Percentiles rank a stretch among this genome's conserved stretches.
phyloP scores from a whole-genome alignment of 2,888 invertebrate genomes.

The Orthosia incerta region DNA sequence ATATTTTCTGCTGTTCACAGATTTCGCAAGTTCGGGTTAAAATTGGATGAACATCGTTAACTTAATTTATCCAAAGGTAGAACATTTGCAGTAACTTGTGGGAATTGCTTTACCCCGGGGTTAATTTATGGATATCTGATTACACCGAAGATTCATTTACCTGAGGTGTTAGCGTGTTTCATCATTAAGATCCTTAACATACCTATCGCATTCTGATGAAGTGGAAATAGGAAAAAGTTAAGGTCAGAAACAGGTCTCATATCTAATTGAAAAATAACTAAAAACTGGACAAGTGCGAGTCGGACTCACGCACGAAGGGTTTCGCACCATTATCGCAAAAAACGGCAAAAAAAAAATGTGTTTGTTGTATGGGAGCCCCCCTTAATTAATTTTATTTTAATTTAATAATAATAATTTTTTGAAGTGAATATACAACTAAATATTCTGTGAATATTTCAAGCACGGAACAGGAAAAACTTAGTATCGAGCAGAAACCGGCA shows the following conservation, averaged over 20 bases:
- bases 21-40: constrained; percentile 8
- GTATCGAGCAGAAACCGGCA: no score
- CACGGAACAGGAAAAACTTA: no score
- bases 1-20: background rate
- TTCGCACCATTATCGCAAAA: no score
- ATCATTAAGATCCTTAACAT: background rate
- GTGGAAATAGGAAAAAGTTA: background rate
- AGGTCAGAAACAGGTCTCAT: background rate
- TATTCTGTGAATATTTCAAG: no score
- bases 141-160: constrained; percentile 27
- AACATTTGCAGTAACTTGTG: constrained; percentile 24
- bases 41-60: constrained; percentile 24
- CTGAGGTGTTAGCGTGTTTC: constrained; percentile 14
- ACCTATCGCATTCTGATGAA: background rate
- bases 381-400: no score
- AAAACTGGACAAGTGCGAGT: no score
- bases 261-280: background rate
- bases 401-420: no score
- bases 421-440: no score
- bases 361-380: no score
- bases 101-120: constrained; percentile 16
- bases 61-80: constrained; percentile 29
- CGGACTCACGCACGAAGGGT: no score
- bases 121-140: constrained; percentile 43
- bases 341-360: no score